A percentile compares a stretch with the other conserved stretches of the same genome.
phyloP scores from a whole-genome alignment of 1,140 invertebrate species.

The Pseudomyrmex dendroicus region DNA sequence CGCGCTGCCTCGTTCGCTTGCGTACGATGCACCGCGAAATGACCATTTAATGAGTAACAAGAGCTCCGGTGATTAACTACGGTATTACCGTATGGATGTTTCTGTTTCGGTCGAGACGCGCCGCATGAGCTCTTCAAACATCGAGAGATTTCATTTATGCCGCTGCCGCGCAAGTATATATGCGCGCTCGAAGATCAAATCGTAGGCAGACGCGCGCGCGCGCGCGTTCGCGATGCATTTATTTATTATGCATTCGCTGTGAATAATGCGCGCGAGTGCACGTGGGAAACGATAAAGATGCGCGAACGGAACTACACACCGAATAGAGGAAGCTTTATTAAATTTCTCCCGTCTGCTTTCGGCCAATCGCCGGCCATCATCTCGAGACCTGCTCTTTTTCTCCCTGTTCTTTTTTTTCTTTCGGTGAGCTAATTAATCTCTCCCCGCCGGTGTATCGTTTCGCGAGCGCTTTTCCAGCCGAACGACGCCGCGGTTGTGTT shows the following conservation, averaged over 20 bases:
- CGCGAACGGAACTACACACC: conserved; percentile 7
- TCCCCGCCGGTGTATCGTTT: conserved; percentile 56
- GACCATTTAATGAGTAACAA: conserved; percentile 52
- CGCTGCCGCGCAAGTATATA: neutral
- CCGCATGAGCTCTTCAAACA: conserved; percentile 33
- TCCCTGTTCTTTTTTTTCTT: conserved; percentile 48
- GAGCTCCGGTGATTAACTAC: conserved; percentile 65
- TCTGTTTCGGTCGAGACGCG: conserved; percentile 38
- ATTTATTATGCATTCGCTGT: conserved; percentile 62
- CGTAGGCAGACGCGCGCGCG: conserved; percentile 13
- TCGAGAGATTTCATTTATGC: conserved; percentile 3
- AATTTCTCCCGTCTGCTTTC: conserved; percentile 62
- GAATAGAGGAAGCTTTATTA: conserved; percentile 58
- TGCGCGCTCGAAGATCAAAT: conserved; percentile 55
- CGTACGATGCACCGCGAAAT: conserved; percentile 50
- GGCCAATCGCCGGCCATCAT: conserved; percentile 69
- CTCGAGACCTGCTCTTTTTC: conserved; percentile 47
- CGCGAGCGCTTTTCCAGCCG: conserved; percentile 50
- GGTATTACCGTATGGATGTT: conserved; percentile 56
- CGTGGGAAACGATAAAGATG: conserved; percentile 66
- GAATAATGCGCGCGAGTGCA: conserved; percentile 56
- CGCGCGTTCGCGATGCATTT: conserved; percentile 64
- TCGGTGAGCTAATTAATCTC: conserved; percentile 65
- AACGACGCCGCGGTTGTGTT: conserved; percentile 26
- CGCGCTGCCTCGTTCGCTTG: neutral